Evolutionary conservation across 2,888 invertebrate species (phyloP).

Genomic region (Eristalis tenax): DNA sequence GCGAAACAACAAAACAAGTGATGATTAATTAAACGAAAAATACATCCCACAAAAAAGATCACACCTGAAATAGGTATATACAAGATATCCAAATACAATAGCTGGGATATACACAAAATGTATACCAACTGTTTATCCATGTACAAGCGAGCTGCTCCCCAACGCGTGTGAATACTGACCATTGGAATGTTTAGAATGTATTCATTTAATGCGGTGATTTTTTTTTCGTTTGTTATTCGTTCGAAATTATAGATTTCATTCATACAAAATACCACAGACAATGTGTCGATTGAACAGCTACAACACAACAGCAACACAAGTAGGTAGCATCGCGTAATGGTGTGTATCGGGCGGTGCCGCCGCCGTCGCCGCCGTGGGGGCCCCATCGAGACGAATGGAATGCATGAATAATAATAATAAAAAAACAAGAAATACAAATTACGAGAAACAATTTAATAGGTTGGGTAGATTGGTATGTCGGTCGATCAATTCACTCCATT

Average conservation of each 20-base stretch:
- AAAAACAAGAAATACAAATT: slow-evolving; percentile 11
- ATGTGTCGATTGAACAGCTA: slow-evolving; percentile 44
- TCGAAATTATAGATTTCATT: slow-evolving; percentile 33
- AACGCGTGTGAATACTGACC: slow-evolving; percentile 38
- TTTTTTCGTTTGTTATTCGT: background rate
- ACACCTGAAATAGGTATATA: background rate
- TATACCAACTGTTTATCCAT: background rate
- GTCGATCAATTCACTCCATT: slow-evolving; percentile 16
- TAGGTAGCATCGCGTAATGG: background rate
- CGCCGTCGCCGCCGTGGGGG: background rate
- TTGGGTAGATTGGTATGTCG: slow-evolving; percentile 19
- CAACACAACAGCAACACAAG: slow-evolving; percentile 10
- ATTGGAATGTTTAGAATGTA: slow-evolving; percentile 49
- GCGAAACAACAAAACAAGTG: no score
- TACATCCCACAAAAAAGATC: no score
- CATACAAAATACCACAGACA: slow-evolving; percentile 26
- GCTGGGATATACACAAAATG: background rate
- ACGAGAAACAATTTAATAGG: slow-evolving; percentile 28
- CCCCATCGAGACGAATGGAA: slow-evolving; percentile 22
- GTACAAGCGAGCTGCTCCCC: background rate
- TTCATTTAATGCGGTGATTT: slow-evolving; percentile 32
- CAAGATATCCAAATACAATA: background rate
- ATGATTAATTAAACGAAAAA: no score
- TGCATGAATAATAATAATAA: slow-evolving; percentile 22
- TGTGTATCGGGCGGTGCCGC: background rate